Base-by-base conservation (phyloP, 2,888 invertebrate species). In the Scaptodrosophila latifasciaeformis region DNA sequence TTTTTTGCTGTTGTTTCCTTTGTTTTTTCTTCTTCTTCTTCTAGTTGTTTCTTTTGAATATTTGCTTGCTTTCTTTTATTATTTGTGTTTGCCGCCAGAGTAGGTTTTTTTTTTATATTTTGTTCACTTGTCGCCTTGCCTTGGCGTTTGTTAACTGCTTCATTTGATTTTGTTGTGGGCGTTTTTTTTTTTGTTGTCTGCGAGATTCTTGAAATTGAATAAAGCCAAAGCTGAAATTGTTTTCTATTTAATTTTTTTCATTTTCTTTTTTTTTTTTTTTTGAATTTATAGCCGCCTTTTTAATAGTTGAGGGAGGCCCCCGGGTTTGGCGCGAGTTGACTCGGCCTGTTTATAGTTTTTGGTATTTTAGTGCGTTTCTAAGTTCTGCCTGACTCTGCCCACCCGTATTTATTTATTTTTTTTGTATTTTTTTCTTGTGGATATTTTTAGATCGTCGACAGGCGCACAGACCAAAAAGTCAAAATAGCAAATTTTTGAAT, bases 391-490 rank as follows among this genome's bases (percentile, higher is more conserved):
- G 51, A 57, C 48, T 53, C 54, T 39, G 48, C 19, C 18, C 18
- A 10, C 37, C 31, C 52, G 49, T 52, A 59, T 65, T 58, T 59
- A 44, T 46, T 52, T 49, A 51, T 55, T 31, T 52, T 62, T 39
- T 57, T 71, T 69, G 72, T 4, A 24, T 72, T 64, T 45, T 53
- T 65, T 74, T 70, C 66, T 78, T 67, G 62, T 62, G 57, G 56
- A 65, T 78, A 78, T 75, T 71, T 74, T 54, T 74, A 74, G 78
- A 75, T 62, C 51, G 69, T 71, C 34, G 34, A 34, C n/a, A 34
- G 6, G 29, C 18, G 30, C 45, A 30, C 43, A 43, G n/a, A 10
- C 12, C 10, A 43, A 13, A 5, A 43, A n/a, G n/a, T n/a, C n/a
- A n/a, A n/a, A n/a, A n/a, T 1, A 13, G 18, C n/a, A 43, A 17